Evolutionary conservation across 1,140 invertebrate species (phyloP), one percentile per base, ranked within the genome.

Genomic region (Pollicipes pollicipes): DNA sequence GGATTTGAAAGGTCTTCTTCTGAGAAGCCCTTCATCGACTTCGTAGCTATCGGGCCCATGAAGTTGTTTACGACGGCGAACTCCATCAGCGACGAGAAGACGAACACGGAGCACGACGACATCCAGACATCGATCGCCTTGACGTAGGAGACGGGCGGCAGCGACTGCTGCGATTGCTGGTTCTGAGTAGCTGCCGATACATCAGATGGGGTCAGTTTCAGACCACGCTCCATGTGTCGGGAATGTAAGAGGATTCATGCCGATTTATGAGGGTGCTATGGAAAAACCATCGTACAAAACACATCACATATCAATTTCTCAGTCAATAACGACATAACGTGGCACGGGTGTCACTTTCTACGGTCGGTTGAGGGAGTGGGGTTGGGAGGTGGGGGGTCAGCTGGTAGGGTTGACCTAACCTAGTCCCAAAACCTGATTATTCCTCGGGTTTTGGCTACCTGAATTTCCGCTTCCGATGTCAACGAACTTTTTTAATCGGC

Each of bases 121-220:
- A 94, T 93, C 90, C 91, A 95, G 0, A 94, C 87, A 79, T 95
- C 91, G 71, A 95, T 93, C 0, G 91, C 91, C 80, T 94, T 93
- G 0, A 93, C 90, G 78, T 93, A 93, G 0, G 90, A 93, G 0
- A 93, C 91, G 0, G 91, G 91, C 0, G 91, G 91, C 73, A 93
- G 79, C n/a, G 88, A 91, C 76, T 91, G 88, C 78, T 93, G 90
- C 0, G 90, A 93, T 76, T 93, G 90, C 0, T 90, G 91, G 78
- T 92, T 92, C 80, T 93, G 90, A 28, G 90, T 93, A 30, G 90
- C 90, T 88, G 79, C 1, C 79, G 30, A 81, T 35, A 72, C 37
- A 4, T n/a, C n/a, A 21, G n/a, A 70, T 28, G 28, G 29, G 16
- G 27, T 8, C 31, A 29, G 3, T 27, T 16, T n/a, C 17, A 69